Evolutionary conservation across 2,797 vertebrate species (phyloP).

Genomic region (Danionella dracula): DNA sequence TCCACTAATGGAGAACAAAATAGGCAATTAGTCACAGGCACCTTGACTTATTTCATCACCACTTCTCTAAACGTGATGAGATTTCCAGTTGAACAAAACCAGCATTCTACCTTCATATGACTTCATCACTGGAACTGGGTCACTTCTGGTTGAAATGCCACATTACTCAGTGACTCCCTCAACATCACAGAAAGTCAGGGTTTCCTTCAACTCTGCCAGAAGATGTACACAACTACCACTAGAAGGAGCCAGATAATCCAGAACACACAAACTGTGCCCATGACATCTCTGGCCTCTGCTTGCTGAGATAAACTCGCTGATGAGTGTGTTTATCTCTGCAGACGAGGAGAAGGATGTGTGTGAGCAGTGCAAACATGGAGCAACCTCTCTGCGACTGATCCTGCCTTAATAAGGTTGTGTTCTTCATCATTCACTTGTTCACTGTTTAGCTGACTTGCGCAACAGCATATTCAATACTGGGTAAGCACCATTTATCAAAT

Average conservation of each 20-base stretch:
- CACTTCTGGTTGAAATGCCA: background rate
- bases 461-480: slow-evolving; percentile 17
- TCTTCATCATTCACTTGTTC: slow-evolving; percentile 22
- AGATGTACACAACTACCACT: slow-evolving; percentile 39
- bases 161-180: background rate
- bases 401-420: slow-evolving; percentile 70
- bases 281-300: background rate
- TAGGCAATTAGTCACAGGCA: no score
- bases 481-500: background rate
- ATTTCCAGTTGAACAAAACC: background rate
- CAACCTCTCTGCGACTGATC: slow-evolving; percentile 28
- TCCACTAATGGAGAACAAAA: no score
- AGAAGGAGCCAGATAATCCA: slow-evolving; percentile 43
- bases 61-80: no score
- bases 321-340: slow-evolving; percentile 8
- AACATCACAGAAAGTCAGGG: background rate
- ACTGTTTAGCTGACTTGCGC: background rate
- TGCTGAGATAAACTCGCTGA: background rate
- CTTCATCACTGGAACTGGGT: background rate
- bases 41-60: no score
- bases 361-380: slow-evolving; percentile 48
- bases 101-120: background rate
- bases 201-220: background rate
- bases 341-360: slow-evolving; percentile 34
- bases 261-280: background rate